Evolutionary conservation across 2,113 vertebrate genomes (phyloP), one percentile per base, ranked within the genome.

Genomic region (Dasyurus viverrinus): DNA sequence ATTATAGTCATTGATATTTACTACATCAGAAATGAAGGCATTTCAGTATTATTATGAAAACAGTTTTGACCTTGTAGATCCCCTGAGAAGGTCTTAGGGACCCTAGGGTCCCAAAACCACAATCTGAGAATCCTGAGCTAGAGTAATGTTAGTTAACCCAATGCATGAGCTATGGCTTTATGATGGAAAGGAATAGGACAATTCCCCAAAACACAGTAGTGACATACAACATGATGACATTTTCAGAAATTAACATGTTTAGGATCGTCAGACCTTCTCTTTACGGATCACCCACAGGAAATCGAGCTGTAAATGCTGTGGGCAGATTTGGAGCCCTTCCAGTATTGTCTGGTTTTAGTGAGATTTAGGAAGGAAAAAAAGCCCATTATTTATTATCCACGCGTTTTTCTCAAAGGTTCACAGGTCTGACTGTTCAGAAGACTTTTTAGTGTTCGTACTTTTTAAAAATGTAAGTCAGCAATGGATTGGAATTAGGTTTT

Each of bases 241-340:
- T 97, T 96, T 97, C 92, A 96, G 47, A 95, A 97, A 96, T 91
- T 91, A 95, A 42, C 91, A 92, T 52, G 6, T 96, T 30, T 90
- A 54, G 68, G 36, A 95, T 53, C n/a, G 52, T 90, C 53, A 14
- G 89, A 36, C 95, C 60, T 96, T 93, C 94, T 89, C 76, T 91
- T 89, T 91, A 96, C 90, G 90, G 93, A 76, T 97, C 96, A 55
- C 91, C 92, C 54, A 93, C 53, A 76, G 89, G 93, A 96, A 96
- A 97, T 0, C 12, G 90, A 36, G 91, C 57, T 97, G 91, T 12
- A 93, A 36, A 55, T 54, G 36, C 90, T 92, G 42, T 93, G 55
- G 53, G 84, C 96, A 93, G 91, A 95, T 90, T 53, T 68, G 54
- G 54, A 46, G 25, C 19, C 91, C 57, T 92, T 52, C 91, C 23